Evolutionary conservation across 2,797 vertebrate genomes (phyloP).

Genomic region (Pangasius sanitwongsei): DNA sequence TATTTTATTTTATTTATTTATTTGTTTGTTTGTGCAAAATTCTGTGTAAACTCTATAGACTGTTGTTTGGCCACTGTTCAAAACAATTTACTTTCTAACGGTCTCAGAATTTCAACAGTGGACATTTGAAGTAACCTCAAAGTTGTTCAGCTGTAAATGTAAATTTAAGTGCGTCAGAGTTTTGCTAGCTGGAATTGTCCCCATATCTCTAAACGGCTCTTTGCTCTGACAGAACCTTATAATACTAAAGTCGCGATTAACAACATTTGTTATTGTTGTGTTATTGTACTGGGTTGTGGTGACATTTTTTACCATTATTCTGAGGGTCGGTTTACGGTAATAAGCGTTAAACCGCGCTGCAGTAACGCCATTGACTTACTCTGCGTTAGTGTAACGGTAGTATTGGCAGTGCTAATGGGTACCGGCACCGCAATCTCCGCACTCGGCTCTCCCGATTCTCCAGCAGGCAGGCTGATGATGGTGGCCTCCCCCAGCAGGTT

Average conservation of each 20-base stretch:
- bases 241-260: neutral
- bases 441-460: constrained; percentile 80
- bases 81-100: neutral
- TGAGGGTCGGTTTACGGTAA: neutral
- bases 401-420: constrained; percentile 75
- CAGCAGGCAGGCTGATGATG: constrained; percentile 89
- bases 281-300: neutral
- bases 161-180: neutral
- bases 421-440: constrained; percentile 82
- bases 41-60: too few species aligned
- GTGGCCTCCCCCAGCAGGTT: constrained; percentile 95
- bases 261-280: neutral
- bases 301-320: neutral
- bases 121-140: neutral
- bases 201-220: neutral
- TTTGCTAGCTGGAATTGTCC: neutral
- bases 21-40: too few species aligned
- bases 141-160: neutral
- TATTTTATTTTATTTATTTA: too few species aligned
- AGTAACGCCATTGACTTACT: constrained; percentile 79
- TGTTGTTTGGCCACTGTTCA: neutral
- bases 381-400: constrained; percentile 88
- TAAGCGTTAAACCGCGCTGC: neutral
- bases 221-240: neutral
- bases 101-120: neutral